phyloP scores from a whole-genome alignment of 2,888 invertebrate species.

The Ectemnius lituratus region DNA sequence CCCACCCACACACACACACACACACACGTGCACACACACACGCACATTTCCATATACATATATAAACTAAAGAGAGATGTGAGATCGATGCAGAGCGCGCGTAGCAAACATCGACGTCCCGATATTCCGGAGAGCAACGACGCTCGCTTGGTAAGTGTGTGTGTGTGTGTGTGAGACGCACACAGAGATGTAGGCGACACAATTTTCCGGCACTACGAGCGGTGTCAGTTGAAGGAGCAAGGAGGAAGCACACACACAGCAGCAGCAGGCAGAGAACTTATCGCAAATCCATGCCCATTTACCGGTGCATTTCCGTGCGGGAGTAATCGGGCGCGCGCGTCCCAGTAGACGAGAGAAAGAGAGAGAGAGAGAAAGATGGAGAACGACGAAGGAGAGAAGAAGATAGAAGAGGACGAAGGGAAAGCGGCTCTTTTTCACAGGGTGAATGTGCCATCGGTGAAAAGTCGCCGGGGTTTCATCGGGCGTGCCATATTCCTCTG shows the following conservation, averaged over 20 bases:
- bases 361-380: not conserved
- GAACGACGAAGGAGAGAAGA: not conserved
- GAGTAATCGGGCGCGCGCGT: constrained; percentile 16
- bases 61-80: no score
- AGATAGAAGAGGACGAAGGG: not conserved
- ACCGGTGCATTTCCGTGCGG: constrained; percentile 24
- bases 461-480: constrained; percentile 29
- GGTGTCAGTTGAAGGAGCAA: no score
- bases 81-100: no score
- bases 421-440: not conserved
- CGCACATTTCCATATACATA: no score
- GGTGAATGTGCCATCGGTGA: constrained; percentile 18
- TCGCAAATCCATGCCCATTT: constrained; percentile 16
- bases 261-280: constrained; percentile 10
- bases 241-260: not conserved
- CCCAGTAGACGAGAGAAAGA: not conserved
- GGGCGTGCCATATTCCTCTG: not conserved
- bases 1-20: no score
- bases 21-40: no score
- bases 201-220: no score
- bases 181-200: no score
- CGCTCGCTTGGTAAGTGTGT: no score
- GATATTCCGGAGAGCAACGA: no score
- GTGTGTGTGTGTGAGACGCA: no score
- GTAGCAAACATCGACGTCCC: no score